Percentiles rank a stretch among this genome's conserved stretches.
Conservation (phyloP, 2,113 vertebrate species). For the Myxocyprinus asiaticus region DNA sequence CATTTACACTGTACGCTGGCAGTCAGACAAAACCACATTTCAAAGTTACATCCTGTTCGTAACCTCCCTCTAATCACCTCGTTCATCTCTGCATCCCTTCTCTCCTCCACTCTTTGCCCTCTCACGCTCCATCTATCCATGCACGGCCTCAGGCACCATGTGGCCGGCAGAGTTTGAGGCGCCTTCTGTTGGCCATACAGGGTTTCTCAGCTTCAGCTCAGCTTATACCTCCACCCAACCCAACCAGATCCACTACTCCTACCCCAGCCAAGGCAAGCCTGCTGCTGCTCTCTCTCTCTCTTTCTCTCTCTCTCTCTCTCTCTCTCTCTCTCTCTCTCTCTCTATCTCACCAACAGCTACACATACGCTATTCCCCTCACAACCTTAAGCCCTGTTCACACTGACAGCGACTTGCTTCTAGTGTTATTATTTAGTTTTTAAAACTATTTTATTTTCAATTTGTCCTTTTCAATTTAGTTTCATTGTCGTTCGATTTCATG, state of each 20-base stretch:
- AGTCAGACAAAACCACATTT: slow-evolving; percentile 50
- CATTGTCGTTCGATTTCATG: too few relatives aligned
- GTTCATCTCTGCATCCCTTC: slow-evolving; percentile 41
- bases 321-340: slow-evolving; percentile 8
- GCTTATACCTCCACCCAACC: slow-evolving; percentile 92
- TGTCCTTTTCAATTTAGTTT: too few relatives aligned
- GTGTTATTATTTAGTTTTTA: too few relatives aligned
- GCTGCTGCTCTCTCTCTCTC: slow-evolving; percentile 44
- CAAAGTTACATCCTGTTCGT: slow-evolving; percentile 20
- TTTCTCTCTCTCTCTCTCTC: slow-evolving; percentile 37
- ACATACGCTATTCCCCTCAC: too few relatives aligned
- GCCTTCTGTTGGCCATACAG: slow-evolving; percentile 93
- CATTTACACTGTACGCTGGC: slow-evolving; percentile 51
- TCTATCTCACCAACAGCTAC: too few relatives aligned
- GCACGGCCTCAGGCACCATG: slow-evolving; percentile 85
- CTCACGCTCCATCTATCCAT: slow-evolving; percentile 33
- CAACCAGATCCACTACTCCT: slow-evolving; percentile 95
- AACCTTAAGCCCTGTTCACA: too few relatives aligned
- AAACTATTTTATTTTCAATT: too few relatives aligned
- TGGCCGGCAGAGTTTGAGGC: slow-evolving; percentile 98
- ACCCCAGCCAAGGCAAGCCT: slow-evolving; percentile 91
- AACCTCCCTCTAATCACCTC: slow-evolving; percentile 26
- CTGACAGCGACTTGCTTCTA: too few relatives aligned
- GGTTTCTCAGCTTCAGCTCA: slow-evolving; percentile 96
- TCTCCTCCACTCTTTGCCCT: slow-evolving; percentile 35